Base-by-base conservation (phyloP, 2,113 vertebrate genomes). In the Tenebrosternarchus preto region DNA sequence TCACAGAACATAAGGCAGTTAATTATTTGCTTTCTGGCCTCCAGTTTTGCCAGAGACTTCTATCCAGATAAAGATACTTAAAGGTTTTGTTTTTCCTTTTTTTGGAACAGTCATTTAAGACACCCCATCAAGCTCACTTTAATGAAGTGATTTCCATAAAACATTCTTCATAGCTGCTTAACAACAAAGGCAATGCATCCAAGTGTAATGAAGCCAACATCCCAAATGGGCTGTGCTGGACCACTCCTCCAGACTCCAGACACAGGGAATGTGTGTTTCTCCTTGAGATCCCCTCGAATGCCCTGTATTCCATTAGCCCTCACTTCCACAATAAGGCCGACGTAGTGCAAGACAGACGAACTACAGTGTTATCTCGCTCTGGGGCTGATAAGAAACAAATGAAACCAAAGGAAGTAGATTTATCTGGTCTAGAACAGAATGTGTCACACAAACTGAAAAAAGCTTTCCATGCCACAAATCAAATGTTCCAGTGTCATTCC, bases 401-500 rank as follows among this genome's bases (percentile, higher is more conserved):
- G 46, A 63, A 76, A 76, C 73, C 33, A 64, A 33, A 68, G 50
- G 50, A 57, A 78, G 50, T 80, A 9, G 24, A 68, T 69, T 75
- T 73, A 61, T 76, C 72, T 46, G 56, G 17, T 69, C 77, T 68
- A 80, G 56, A 80, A 76, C 73, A 76, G 50, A 78, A 73, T 64
- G 60, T 73, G 60, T 85, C 66, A 76, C 17, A 57, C 43, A 77
- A 59, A 76, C 59, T 39, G 20, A 56, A 75, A 78, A 50, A 85
- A 63, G 60, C 63, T 43, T 63, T 79, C 64, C 63, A 75, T 73
- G 39, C 72, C 67, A 67, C 67, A 83, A 76, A 76, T 80, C 77
- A 83, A 83, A 83, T 83, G 77, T 83, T 80, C 66, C 24, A 39
- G 5, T 78, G 81, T 82, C 68, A 77, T 57, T 82, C 60, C 24